phyloP scores from a whole-genome alignment of 1,140 invertebrate species.

The Drosophila sechellia region DNA sequence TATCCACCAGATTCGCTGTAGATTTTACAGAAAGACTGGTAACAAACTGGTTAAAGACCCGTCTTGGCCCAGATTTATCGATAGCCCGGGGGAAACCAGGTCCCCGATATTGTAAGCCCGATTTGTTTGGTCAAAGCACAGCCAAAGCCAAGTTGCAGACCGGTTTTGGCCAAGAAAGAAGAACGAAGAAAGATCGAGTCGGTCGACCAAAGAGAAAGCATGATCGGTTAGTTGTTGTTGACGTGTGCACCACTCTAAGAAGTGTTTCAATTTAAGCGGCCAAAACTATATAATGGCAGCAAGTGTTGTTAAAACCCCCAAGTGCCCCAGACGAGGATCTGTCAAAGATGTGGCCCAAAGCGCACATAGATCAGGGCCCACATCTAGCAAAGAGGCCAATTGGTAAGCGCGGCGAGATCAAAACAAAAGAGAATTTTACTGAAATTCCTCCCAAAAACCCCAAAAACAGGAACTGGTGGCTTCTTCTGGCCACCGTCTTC shows the following conservation, averaged over 20 bases:
- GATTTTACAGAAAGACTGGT: neutral
- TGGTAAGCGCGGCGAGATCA: slow-evolving; percentile 32
- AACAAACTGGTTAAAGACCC: neutral
- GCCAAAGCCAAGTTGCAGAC: slow-evolving; percentile 26
- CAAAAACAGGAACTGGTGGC: slow-evolving; percentile 61
- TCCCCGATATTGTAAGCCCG: slow-evolving; percentile 4
- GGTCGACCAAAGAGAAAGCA: slow-evolving; percentile 70
- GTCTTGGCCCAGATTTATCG: slow-evolving; percentile 29
- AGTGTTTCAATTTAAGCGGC: slow-evolving; percentile 12
- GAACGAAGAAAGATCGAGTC: slow-evolving; percentile 9
- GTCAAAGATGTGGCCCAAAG: slow-evolving; percentile 27
- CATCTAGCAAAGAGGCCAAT: slow-evolving; percentile 26
- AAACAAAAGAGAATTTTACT: slow-evolving; percentile 32
- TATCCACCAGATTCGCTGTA: neutral
- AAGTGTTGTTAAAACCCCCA: slow-evolving; percentile 60
- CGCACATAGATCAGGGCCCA: neutral
- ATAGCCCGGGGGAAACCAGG: slow-evolving; percentile 16
- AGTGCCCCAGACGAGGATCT: slow-evolving; percentile 33
- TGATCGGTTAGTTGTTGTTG: slow-evolving; percentile 57
- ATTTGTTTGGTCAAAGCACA: slow-evolving; percentile 36
- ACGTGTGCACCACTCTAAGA: slow-evolving; percentile 56
- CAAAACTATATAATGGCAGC: slow-evolving; percentile 43
- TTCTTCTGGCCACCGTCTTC: slow-evolving; percentile 87
- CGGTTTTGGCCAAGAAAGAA: slow-evolving; percentile 64
- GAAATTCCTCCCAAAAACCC: slow-evolving; percentile 2